Conservation (phyloP, 2,888 invertebrate species). For the Elmis aenea region DNA sequence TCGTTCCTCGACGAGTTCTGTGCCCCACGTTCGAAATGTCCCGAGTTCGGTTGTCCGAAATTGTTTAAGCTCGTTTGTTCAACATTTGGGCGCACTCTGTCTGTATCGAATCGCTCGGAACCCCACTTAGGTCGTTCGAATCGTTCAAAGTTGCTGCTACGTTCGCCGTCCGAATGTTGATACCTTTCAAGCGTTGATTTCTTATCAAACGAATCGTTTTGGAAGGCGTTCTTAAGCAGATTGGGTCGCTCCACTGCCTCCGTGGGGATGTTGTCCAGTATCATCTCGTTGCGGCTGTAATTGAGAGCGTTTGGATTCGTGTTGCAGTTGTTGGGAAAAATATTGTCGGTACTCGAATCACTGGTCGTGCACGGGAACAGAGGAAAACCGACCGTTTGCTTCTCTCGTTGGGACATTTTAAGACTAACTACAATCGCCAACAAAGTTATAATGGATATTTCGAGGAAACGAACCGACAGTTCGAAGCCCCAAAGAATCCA, state of each 20-base stretch:
- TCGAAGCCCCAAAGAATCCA: slow-evolving; percentile 94
- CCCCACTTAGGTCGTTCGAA: slow-evolving; percentile 54
- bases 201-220: slow-evolving; percentile 59
- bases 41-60: slow-evolving; percentile 36
- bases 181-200: slow-evolving; percentile 60
- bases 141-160: slow-evolving; percentile 48
- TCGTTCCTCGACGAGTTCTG: slow-evolving; percentile 38
- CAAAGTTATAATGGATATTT: slow-evolving; percentile 80
- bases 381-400: slow-evolving; percentile 66
- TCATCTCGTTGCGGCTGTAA: slow-evolving; percentile 57
- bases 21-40: slow-evolving; percentile 35
- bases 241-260: slow-evolving; percentile 51
- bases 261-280: slow-evolving; percentile 47
- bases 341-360: slow-evolving; percentile 79
- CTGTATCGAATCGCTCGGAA: slow-evolving; percentile 54
- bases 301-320: slow-evolving; percentile 82
- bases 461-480: slow-evolving; percentile 76
- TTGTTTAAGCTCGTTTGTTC: slow-evolving; percentile 36
- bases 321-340: slow-evolving; percentile 81
- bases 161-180: slow-evolving; percentile 54
- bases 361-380: slow-evolving; percentile 77
- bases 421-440: slow-evolving; percentile 82
- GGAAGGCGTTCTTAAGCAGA: slow-evolving; percentile 53
- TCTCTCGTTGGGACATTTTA: slow-evolving; percentile 64
- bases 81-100: slow-evolving; percentile 46